Base-by-base conservation (phyloP, 2,797 vertebrate genomes). In the Amphiprion clarkii region DNA sequence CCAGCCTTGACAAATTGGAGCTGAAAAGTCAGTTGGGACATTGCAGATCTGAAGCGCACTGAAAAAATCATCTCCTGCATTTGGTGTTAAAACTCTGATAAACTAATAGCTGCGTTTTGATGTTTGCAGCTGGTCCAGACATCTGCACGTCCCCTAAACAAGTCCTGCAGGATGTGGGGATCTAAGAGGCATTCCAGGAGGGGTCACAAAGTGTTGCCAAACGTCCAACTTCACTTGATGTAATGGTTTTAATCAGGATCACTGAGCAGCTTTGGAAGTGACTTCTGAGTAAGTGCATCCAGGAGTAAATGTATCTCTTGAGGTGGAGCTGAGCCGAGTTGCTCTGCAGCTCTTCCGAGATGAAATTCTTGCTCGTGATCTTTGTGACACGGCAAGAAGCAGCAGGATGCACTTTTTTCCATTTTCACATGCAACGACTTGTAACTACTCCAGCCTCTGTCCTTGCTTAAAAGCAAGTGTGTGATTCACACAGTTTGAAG, bases 1-100 rank as follows among this genome's bases (percentile, higher is more conserved):
- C 56, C 67, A 56, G 58, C 59, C 88, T 84, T 91, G 83, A 85
- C 67, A 71, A 82, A 87, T 84, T 84, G 71, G 60, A 79, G 65
- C 65, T 81, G 51, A 79, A 71, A 86, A 77, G 71, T 68, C 63
- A 64, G 21, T 44, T 66, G 57, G 72, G 55, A 69, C 55, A n/a
- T 13, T 64, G 29, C 57, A 63, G 59, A 67, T 74, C 46, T 73
- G 53, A 76, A 57, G 33, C 48, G 42, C 33, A 11, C 52, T 48
- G 53, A 67, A 42, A 23, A 52, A 59, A 46, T 27, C 4, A 19
- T 3, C 1, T 51, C 10, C 0, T 57, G 29, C 33, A 33, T 52
- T 70, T 42, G 52, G 29, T 46, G 64, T 76, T 70, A 16, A 76
- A 51, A 56, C 3, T 4, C 31, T 27, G 31, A 63, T 67, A 54